Evolutionary conservation across 1,140 invertebrate species (phyloP).

Genomic region (Ceratoteleas bidentatus): DNA sequence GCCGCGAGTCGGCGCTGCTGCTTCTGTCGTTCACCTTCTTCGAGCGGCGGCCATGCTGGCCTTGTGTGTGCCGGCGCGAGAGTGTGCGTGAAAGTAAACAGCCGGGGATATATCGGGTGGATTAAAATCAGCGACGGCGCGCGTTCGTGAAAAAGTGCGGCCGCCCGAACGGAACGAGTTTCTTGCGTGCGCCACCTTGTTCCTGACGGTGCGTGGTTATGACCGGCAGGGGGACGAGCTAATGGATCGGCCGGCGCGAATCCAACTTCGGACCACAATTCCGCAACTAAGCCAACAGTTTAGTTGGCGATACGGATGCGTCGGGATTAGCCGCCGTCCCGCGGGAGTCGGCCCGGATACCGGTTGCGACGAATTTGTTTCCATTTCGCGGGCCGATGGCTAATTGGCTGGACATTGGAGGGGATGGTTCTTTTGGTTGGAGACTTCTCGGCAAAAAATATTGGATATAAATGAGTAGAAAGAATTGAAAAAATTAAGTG

Average conservation of each 20-base stretch:
- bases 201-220: constrained; percentile 52
- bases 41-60: constrained; percentile 25
- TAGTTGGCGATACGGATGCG: constrained; percentile 50
- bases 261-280: constrained; percentile 54
- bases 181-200: constrained; percentile 55
- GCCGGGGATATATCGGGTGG: constrained; percentile 52
- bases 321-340: constrained; percentile 36
- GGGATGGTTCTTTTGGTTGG: too few relatives aligned
- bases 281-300: constrained; percentile 50
- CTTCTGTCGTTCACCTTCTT: constrained; percentile 65
- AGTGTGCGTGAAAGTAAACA: constrained; percentile 55
- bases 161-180: constrained; percentile 52
- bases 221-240: constrained; percentile 29
- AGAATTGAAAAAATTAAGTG: too few relatives aligned
- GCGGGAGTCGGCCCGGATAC: constrained; percentile 26
- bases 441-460: too few relatives aligned
- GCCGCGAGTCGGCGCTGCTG: constrained; percentile 22
- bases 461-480: too few relatives aligned
- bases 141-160: constrained; percentile 46
- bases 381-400: neutral
- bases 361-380: constrained; percentile 1
- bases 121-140: constrained; percentile 45
- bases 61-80: neutral
- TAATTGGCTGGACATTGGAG: too few relatives aligned
- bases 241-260: constrained; percentile 43